Evolutionary conservation across 2,797 vertebrate genomes (phyloP), one percentile per base, ranked within the genome.

Genomic region (Alfaro cultratus): DNA sequence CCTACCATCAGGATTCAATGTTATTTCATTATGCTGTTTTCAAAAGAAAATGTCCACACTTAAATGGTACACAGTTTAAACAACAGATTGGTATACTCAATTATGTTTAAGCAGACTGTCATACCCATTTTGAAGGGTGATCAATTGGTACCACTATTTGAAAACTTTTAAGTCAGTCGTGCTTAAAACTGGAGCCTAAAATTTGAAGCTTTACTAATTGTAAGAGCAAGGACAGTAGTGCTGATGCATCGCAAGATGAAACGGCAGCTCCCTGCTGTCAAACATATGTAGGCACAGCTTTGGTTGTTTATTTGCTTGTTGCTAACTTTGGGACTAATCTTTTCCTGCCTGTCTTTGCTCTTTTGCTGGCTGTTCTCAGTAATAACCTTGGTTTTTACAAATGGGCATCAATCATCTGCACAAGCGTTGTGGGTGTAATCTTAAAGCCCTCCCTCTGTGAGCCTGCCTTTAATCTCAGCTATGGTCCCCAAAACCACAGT

Each of bases 371-470:
- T 88, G 89, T 88, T 93, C 88, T 91, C 89, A 89, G 94, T 93
- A 95, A 94, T 93, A 92, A 92, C 93, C 90, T 87, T 89, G 89
- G 84, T 92, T 94, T 94, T 94, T 94, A 93, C 91, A 94, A 92
- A 92, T 89, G 88, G 84, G 77, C 94, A 95, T 96, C 94, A 95
- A 94, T 96, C 95, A 94, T 92, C 82, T 79, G 84, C 89, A 89
- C 88, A 86, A 88, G 87, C 82, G 80, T 89, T 88, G 82, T 85
- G 88, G 91, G 94, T 91, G 93, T 95, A 95, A 95, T 95, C 93
- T 93, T 92, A 82, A 93, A 90, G 80, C 91, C 91, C 91, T 92
- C 94, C 85, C 89, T 92, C 88, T 91, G 83, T 73, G 68, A 84
- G 80, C 83, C 89, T 91, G 89, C 91, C 93, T 95, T 95, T 95